phyloP scores from a whole-genome alignment of 2,797 vertebrate species.

The Mus caroli region DNA sequence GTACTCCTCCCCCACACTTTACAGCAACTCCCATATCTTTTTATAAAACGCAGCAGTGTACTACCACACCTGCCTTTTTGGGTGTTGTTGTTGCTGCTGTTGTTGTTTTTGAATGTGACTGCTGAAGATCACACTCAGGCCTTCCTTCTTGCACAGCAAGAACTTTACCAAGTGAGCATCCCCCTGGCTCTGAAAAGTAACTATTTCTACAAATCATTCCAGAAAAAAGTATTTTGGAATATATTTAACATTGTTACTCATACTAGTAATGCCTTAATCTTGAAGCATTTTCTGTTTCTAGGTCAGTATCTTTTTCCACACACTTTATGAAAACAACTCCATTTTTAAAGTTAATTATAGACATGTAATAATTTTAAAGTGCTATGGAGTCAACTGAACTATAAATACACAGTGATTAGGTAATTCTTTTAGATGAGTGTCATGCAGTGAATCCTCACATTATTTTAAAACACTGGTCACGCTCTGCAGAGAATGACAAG shows the following conservation, averaged over 20 bases:
- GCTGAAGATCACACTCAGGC: neutral
- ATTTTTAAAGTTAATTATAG: conserved; percentile 53
- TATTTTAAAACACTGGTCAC: neutral
- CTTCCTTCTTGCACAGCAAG: neutral
- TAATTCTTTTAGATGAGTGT: conserved; percentile 9
- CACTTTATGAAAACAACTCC: conserved; percentile 15
- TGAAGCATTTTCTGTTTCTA: conserved; percentile 59
- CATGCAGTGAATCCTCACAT: conserved; percentile 8
- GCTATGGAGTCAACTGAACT: conserved; percentile 2
- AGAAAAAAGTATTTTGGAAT: neutral
- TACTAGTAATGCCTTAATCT: conserved; percentile 41
- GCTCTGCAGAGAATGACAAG: neutral
- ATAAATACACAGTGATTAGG: neutral
- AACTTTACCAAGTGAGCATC: neutral
- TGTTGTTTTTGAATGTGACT: neutral
- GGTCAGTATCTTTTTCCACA: neutral
- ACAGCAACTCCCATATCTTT: no score
- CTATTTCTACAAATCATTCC: conserved; percentile 21
- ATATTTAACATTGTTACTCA: conserved; percentile 42
- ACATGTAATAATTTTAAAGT: conserved; percentile 43
- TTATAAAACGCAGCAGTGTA: no score
- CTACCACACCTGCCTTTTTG: neutral
- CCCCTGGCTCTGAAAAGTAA: neutral
- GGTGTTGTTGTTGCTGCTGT: no score
- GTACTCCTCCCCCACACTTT: no score